These are phyloP conservation scores for Diploptera punctata DNA, from an alignment of 2,888 invertebrate species.

Conservation along the genomic window DNA sequence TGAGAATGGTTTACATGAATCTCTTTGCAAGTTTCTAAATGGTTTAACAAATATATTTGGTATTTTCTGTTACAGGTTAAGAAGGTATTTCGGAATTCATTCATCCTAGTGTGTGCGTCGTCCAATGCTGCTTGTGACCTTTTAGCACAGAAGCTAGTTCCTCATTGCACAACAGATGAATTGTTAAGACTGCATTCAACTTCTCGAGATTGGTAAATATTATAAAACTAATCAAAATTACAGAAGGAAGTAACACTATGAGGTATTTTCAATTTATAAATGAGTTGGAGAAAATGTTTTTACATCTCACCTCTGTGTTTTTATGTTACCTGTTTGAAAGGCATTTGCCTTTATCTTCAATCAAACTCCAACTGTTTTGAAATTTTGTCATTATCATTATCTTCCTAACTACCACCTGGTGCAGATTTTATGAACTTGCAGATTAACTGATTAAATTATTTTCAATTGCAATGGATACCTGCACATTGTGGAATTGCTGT, in stretches of 20 bases:
- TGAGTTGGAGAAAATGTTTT: no score
- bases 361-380: no score
- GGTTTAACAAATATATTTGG: background rate
- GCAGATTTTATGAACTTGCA: no score
- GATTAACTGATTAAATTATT: background rate
- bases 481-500: no score
- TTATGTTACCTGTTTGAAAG: background rate
- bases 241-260: no score
- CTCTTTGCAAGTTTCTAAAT: background rate
- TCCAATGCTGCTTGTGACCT: slow-evolving; percentile 41
- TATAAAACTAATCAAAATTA: no score
- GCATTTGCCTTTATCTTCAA: no score
- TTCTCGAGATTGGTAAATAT: slow-evolving; percentile 41
- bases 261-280: no score
- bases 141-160: slow-evolving; percentile 29
- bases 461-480: no score
- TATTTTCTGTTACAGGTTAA: slow-evolving; percentile 34
- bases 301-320: background rate
- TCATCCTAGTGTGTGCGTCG: slow-evolving; percentile 35
- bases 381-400: no score
- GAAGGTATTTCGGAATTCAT: slow-evolving; percentile 26
- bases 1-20: no score
- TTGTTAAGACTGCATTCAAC: slow-evolving; percentile 41
- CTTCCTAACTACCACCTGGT: no score
- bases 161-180: slow-evolving; percentile 27